Evolutionary conservation across 1,140 invertebrate genomes (phyloP).

Genomic region (Zophobas atratus): DNA sequence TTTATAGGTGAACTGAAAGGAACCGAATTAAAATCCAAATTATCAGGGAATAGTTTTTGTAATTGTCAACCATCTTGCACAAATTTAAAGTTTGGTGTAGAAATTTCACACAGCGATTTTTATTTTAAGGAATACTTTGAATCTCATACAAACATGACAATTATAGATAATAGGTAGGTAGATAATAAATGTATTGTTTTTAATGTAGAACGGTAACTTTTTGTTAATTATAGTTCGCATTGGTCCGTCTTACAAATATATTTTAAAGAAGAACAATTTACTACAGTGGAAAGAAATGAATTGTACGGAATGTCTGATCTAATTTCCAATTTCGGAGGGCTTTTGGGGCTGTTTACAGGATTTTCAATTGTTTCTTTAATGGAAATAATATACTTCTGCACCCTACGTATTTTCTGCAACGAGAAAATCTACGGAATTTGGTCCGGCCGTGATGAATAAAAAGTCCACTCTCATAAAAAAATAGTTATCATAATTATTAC

Average conservation of each 20-base stretch:
- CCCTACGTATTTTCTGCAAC: background rate
- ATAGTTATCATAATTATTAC: too few relatives aligned
- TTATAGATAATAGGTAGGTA: slow-evolving; percentile 65
- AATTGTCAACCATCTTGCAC: slow-evolving; percentile 28
- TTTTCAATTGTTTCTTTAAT: slow-evolving; percentile 15
- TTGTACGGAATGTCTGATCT: slow-evolving; percentile 1
- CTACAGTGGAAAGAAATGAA: slow-evolving; percentile 25
- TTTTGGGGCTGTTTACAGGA: slow-evolving; percentile 25
- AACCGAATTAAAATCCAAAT: background rate
- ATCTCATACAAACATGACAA: slow-evolving; percentile 60
- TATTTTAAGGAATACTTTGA: slow-evolving; percentile 54
- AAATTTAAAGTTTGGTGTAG: background rate
- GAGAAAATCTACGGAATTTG: too few relatives aligned
- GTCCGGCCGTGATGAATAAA: too few relatives aligned
- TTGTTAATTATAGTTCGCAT: background rate
- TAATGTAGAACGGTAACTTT: background rate
- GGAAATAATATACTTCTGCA: slow-evolving; percentile 39
- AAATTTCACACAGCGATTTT: slow-evolving; percentile 28
- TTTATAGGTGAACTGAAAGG: slow-evolving; percentile 1
- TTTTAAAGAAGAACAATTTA: slow-evolving; percentile 32
- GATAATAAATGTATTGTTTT: slow-evolving; percentile 5
- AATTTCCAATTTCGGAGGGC: slow-evolving; percentile 1
- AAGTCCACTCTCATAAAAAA: too few relatives aligned
- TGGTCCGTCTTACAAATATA: slow-evolving; percentile 20
- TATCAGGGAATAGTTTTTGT: background rate